Evolutionary conservation across 2,797 vertebrate species (phyloP), one percentile per base, ranked within the genome.

Genomic region (Antennarius maculatus): DNA sequence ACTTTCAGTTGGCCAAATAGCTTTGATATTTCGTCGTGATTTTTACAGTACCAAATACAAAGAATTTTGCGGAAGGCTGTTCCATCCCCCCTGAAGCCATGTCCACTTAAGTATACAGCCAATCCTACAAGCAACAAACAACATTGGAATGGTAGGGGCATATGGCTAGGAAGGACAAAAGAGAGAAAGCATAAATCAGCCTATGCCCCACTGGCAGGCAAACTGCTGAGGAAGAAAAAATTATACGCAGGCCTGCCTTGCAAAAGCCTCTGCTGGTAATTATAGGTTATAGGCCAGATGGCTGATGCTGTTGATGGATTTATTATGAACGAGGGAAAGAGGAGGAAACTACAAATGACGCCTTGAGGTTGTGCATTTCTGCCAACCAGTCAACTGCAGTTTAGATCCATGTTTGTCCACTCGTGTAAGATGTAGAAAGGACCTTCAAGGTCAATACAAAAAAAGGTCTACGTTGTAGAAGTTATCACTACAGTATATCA

Each of bases 181-280:
- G 28, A 29, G 13, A 18, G 57, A 41, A 55, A 17, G 17, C 0
- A 29, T 16, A 72, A 77, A 79, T 74, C 65, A 42, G 59, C 61
- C 69, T 80, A 66, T 11, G 51, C 64, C 41, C 70, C 65, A 75
- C 64, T 69, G 75, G 82, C 61, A 62, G 61, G 58, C 55, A 73
- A 74, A 76, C 73, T 71, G 80, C 78, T 66, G 80, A 87, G 67
- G 67, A 74, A 54, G 39, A 74, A 61, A 57, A 76, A 76, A 85
- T 80, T 50, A 67, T 58, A 57, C 27, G 52, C 3, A 51, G 17
- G 57, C 66, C 55, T 55, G 61, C 50, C 37, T 73, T 10, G 14
- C 37, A 48, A 69, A 73, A 77, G 56, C 66, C 51, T 80, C 65
- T 48, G 76, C 71, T 79, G 66, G 55, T 64, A 53, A 80, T 74